phyloP scores from a whole-genome alignment of 2,888 invertebrate species.

The Quadriops clusia region DNA sequence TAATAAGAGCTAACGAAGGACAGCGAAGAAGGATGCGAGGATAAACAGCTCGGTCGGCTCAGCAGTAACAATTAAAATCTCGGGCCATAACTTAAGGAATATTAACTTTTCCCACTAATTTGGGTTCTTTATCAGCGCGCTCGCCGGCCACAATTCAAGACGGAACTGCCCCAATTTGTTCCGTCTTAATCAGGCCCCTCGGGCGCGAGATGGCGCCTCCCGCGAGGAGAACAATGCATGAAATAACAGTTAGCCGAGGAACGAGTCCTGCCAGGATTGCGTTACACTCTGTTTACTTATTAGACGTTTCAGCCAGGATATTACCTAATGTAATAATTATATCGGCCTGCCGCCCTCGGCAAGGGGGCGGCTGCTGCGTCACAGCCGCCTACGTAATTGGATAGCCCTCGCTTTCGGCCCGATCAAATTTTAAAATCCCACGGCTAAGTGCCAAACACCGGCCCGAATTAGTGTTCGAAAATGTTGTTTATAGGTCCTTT shows the following conservation, averaged over 20 bases:
- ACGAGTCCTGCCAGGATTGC: conserved; percentile 23
- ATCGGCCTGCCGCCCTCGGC: too few relatives aligned
- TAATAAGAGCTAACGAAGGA: too few relatives aligned
- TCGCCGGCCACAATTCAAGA: conserved; percentile 19
- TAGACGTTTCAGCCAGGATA: conserved; percentile 15
- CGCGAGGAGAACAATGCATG: conserved; percentile 21
- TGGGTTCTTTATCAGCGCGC: conserved; percentile 18
- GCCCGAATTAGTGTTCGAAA: too few relatives aligned
- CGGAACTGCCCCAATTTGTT: conserved; percentile 20
- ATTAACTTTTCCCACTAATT: conserved; percentile 16
- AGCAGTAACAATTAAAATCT: conserved; percentile 16
- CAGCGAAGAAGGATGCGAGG: too few relatives aligned
- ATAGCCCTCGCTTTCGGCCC: too few relatives aligned
- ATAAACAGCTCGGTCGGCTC: too few relatives aligned
- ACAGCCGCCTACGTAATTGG: too few relatives aligned
- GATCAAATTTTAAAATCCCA: too few relatives aligned
- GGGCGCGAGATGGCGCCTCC: conserved; percentile 17
- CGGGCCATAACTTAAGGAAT: conserved; percentile 16
- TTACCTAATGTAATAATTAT: conserved; percentile 8
- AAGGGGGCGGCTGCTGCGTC: too few relatives aligned
- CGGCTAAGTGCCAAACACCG: too few relatives aligned
- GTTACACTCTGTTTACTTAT: conserved; percentile 24
- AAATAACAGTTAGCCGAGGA: conserved; percentile 27
- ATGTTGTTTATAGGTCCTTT: too few relatives aligned
- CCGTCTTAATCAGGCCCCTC: conserved; percentile 21